Conservation (phyloP, 2,797 vertebrate species). For the Cryptoprocta ferox region DNA sequence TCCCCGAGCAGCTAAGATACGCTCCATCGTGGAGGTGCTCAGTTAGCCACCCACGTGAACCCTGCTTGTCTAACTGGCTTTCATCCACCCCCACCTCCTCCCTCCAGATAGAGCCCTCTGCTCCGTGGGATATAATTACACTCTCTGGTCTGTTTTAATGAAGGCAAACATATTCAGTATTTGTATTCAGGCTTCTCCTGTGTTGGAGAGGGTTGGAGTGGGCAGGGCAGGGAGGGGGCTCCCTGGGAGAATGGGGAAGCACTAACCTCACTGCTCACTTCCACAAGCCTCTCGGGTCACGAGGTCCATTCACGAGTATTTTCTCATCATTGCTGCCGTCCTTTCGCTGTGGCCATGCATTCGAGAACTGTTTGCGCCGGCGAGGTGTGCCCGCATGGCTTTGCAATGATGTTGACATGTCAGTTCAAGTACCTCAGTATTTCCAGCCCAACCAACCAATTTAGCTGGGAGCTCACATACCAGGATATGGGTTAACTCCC, state of each 20-base stretch:
- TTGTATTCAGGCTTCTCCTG: not conserved
- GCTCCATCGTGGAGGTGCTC: slow-evolving; percentile 5
- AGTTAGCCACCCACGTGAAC: slow-evolving; percentile 57
- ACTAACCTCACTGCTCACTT: not conserved
- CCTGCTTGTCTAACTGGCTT: slow-evolving; percentile 30
- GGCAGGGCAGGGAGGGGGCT: not conserved
- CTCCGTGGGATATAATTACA: slow-evolving; percentile 59
- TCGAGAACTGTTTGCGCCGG: not conserved
- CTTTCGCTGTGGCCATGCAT: accelerated
- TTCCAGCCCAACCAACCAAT: not conserved
- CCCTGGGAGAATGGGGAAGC: not conserved
- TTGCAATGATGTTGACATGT: not conserved
- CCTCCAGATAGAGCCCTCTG: slow-evolving; percentile 38
- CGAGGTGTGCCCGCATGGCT: not conserved
- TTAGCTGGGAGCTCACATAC: not conserved
- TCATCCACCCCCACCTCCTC: not conserved
- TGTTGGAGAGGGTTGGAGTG: not conserved
- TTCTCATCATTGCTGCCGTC: not conserved
- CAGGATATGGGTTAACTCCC: not conserved
- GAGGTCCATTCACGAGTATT: not conserved
- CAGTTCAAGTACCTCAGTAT: not conserved
- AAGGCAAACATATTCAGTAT: slow-evolving; percentile 59
- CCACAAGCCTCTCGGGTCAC: not conserved
- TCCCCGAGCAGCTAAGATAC: not conserved
- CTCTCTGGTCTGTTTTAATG: slow-evolving; percentile 57